A percentile compares a stretch with the other conserved stretches of the same genome.
phyloP scores from a whole-genome alignment of 2,888 invertebrate species.

The Caenorhabditis japonica region DNA sequence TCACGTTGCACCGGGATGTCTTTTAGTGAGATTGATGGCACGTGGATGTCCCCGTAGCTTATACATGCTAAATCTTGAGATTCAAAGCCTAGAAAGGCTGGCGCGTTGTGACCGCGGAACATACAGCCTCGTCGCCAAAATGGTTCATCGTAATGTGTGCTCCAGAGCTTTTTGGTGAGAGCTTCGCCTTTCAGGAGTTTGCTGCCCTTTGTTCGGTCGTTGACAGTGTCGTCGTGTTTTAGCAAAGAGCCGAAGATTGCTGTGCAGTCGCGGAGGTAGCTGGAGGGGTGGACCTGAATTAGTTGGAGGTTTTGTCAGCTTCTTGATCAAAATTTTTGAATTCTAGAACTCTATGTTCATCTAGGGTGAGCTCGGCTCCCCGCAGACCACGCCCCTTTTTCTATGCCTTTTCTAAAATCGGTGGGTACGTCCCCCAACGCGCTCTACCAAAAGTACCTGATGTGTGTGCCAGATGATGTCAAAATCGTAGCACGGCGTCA shows the following conservation, averaged over 20 bases:
- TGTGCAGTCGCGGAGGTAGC: slow-evolving; percentile 72
- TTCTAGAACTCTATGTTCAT: too few species aligned
- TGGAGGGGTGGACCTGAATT: slow-evolving; percentile 72
- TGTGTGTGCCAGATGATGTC: slow-evolving; percentile 80
- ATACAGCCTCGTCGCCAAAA: slow-evolving; percentile 79
- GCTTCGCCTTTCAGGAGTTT: slow-evolving; percentile 78
- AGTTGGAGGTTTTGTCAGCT: slow-evolving; percentile 15
- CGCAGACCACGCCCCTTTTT: too few species aligned
- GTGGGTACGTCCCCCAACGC: too few species aligned
- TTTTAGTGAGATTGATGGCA: slow-evolving; percentile 77
- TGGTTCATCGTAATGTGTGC: slow-evolving; percentile 78
- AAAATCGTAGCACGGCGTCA: slow-evolving; percentile 80
- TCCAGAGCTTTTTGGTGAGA: slow-evolving; percentile 79
- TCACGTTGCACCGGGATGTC: slow-evolving; percentile 76
- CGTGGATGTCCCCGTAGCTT: slow-evolving; percentile 70
- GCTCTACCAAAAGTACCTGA: slow-evolving; percentile 75
- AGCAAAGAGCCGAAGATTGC: slow-evolving; percentile 77
- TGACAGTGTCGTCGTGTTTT: slow-evolving; percentile 79
- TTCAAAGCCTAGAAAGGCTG: slow-evolving; percentile 78
- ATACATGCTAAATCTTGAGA: slow-evolving; percentile 64
- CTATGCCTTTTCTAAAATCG: too few species aligned
- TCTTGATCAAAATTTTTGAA: slow-evolving; percentile 24
- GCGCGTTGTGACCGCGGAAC: slow-evolving; percentile 79
- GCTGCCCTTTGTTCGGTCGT: slow-evolving; percentile 78
- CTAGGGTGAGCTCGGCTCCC: too few species aligned